phyloP scores from a whole-genome alignment of 2,797 vertebrate genomes.

The Pygocentrus nattereri region DNA sequence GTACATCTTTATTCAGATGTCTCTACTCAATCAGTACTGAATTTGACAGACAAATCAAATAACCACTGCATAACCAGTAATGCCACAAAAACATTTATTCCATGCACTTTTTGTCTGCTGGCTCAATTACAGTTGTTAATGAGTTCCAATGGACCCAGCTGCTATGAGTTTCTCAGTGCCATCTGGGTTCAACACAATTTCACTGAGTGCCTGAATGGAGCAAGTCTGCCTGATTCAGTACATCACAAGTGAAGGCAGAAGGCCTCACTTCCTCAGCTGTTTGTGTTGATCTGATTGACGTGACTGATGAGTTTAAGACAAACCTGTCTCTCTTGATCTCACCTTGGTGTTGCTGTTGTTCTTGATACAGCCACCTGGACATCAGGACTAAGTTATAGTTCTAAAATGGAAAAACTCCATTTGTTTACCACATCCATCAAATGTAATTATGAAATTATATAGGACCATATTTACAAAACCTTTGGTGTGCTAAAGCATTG shows the following conservation, averaged over 20 bases:
- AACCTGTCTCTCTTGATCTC: not conserved
- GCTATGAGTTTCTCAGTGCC: not conserved
- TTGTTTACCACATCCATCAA: too few species aligned
- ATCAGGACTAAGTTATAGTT: too few species aligned
- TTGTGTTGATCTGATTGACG: not conserved
- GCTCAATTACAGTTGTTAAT: not conserved
- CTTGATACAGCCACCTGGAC: too few species aligned
- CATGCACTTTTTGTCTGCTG: not conserved
- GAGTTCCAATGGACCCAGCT: not conserved
- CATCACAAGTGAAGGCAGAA: not conserved
- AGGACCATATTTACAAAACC: too few species aligned
- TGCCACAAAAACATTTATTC: not conserved
- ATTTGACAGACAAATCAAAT: not conserved
- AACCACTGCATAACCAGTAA: not conserved
- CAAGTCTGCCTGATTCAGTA: not conserved
- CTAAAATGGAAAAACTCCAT: too few species aligned
- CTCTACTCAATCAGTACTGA: not conserved
- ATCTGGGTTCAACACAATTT: not conserved
- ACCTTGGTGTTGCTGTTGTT: not conserved
- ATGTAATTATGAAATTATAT: too few species aligned
- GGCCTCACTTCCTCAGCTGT: not conserved
- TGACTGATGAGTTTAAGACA: not conserved
- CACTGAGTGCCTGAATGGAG: not conserved
- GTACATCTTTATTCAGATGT: too few species aligned
- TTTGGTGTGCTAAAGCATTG: too few species aligned